Conservation (phyloP, 1,140 invertebrate genomes). For the Pantala flavescens region DNA sequence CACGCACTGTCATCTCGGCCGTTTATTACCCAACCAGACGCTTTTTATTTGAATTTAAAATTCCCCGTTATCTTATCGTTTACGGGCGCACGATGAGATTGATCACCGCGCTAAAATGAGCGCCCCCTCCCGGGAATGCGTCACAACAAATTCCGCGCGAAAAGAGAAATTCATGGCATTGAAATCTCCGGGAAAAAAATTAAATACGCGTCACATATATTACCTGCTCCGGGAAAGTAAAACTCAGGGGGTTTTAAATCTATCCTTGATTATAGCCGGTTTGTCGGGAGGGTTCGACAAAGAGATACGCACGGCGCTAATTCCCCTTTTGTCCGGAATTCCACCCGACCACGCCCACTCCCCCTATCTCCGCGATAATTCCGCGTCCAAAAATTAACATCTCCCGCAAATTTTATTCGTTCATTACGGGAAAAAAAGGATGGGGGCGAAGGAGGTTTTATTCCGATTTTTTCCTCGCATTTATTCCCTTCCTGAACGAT, state of each 20-base stretch:
- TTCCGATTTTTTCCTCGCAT: neutral
- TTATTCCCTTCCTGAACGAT: neutral
- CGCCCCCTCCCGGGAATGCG: neutral
- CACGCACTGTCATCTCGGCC: neutral
- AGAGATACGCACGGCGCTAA: too few relatives aligned
- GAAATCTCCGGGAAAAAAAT: too few relatives aligned
- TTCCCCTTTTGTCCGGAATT: too few relatives aligned
- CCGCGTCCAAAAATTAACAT: neutral
- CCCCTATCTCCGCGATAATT: too few relatives aligned
- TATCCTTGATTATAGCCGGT: too few relatives aligned
- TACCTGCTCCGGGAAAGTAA: too few relatives aligned
- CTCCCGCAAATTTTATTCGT: neutral
- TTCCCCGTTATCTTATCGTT: constrained; percentile 1
- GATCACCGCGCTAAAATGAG: neutral
- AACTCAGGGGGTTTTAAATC: too few relatives aligned
- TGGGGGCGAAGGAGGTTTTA: neutral
- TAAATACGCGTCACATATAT: too few relatives aligned
- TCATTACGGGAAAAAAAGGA: neutral
- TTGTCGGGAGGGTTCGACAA: too few relatives aligned
- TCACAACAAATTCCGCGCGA: neutral
- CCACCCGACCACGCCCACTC: too few relatives aligned
- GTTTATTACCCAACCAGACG: neutral
- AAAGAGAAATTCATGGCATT: too few relatives aligned
- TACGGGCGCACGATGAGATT: neutral
- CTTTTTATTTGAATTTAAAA: neutral